Percentiles rank a stretch among this genome's conserved stretches.
Conservation (phyloP, 2,797 vertebrate species). For the Urophycis tenuis region DNA sequence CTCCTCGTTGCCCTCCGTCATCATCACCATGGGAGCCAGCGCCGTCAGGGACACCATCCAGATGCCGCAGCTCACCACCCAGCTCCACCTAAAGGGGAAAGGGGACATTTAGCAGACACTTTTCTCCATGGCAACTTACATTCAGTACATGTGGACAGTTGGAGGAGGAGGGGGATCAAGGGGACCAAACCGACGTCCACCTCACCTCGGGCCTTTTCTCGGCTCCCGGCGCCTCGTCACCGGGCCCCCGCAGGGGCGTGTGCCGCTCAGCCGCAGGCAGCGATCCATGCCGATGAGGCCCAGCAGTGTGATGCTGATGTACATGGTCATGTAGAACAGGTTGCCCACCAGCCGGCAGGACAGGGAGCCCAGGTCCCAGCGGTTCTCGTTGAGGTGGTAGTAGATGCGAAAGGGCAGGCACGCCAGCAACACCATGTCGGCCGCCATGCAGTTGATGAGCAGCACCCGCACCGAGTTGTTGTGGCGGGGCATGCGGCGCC, state of each 20-base stretch:
- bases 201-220: too few relatives aligned
- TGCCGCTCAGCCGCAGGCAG: constrained; percentile 71
- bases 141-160: too few relatives aligned
- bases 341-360: constrained; percentile 83
- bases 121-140: too few relatives aligned
- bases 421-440: constrained; percentile 84
- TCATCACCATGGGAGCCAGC: constrained; percentile 39
- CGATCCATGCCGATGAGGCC: constrained; percentile 81
- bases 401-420: constrained; percentile 87
- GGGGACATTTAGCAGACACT: too few relatives aligned
- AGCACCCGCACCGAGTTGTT: constrained; percentile 89
- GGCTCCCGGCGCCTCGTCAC: background rate
- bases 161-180: too few relatives aligned
- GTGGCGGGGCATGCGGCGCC: constrained; percentile 51
- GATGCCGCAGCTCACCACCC: constrained; percentile 47
- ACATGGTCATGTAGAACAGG: constrained; percentile 83
- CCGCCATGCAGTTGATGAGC: constrained; percentile 84
- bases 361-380: constrained; percentile 71
- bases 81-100: too few relatives aligned
- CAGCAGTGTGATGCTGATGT: constrained; percentile 75
- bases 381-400: constrained; percentile 74
- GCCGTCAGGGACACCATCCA: constrained; percentile 46
- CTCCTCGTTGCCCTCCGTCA: constrained; percentile 32
- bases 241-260: constrained; percentile 13
- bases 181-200: too few relatives aligned